These are phyloP conservation scores for Neodiprion virginianus DNA, from an alignment of 1,140 invertebrate species.

Conservation along the genomic window DNA sequence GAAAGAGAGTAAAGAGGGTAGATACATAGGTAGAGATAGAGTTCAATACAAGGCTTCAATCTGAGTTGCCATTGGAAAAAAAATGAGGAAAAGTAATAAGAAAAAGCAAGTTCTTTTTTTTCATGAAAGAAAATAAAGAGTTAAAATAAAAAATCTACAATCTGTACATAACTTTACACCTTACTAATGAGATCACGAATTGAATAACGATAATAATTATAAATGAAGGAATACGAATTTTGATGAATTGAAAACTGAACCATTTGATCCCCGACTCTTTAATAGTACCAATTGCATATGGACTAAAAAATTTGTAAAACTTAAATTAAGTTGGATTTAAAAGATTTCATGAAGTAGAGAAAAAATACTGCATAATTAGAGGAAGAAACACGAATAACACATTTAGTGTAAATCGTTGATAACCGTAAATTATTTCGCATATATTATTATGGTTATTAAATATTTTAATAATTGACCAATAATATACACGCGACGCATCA, in stretches of 20 bases:
- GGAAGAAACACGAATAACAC: not conserved
- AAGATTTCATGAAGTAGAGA: no score
- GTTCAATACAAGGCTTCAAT: not conserved
- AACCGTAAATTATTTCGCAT: not conserved
- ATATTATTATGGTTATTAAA: not conserved
- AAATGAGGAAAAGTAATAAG: not conserved
- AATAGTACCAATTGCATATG: no score
- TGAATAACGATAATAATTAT: not conserved
- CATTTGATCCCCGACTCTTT: no score
- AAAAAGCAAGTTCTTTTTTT: not conserved
- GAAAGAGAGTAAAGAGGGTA: no score
- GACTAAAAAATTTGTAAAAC: no score
- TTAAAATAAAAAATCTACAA: not conserved
- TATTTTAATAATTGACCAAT: not conserved
- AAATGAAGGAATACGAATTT: not conserved
- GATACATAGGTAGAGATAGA: no score
- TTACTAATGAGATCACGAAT: not conserved
- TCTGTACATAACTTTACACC: not conserved
- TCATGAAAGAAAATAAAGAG: not conserved
- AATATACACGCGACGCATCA: constrained; percentile 4
- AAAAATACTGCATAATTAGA: not conserved
- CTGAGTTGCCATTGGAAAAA: not conserved
- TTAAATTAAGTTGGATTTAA: no score
- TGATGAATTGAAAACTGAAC: no score
- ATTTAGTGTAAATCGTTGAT: not conserved